Evolutionary conservation across 1,140 invertebrate genomes (phyloP).

Genomic region (Drosophila virilis): DNA sequence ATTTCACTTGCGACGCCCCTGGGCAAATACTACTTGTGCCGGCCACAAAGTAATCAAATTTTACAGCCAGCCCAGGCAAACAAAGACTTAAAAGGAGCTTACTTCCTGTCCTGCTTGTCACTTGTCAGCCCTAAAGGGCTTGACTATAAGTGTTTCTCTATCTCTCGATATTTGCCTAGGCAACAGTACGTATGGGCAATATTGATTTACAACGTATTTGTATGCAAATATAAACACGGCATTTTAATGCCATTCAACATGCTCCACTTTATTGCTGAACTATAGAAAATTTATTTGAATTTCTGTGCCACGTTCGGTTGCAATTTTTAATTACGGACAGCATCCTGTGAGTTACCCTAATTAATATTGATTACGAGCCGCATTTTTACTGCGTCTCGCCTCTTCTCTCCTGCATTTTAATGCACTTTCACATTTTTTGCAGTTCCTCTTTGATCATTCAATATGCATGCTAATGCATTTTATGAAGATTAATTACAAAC

Average conservation of each 20-base stretch:
- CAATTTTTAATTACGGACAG: constrained; percentile 59
- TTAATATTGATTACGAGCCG: constrained; percentile 73
- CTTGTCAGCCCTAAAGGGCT: constrained; percentile 51
- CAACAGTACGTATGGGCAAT: constrained; percentile 51
- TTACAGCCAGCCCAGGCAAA: constrained; percentile 42
- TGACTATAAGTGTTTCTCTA: constrained; percentile 18
- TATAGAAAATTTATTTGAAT: constrained; percentile 47
- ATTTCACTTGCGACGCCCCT: constrained; percentile 42
- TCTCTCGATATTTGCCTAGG: constrained; percentile 17
- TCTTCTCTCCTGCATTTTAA: not conserved
- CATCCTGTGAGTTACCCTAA: constrained; percentile 41
- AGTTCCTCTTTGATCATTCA: constrained; percentile 23
- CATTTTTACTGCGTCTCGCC: constrained; percentile 15
- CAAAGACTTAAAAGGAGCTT: constrained; percentile 9
- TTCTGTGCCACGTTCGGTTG: constrained; percentile 18
- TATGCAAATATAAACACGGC: constrained; percentile 64
- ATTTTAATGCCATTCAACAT: constrained; percentile 58
- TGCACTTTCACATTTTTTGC: constrained; percentile 16
- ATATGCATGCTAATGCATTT: constrained; percentile 68
- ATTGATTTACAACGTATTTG: constrained; percentile 57
- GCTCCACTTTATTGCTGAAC: constrained; percentile 8
- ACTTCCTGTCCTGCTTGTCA: constrained; percentile 54
- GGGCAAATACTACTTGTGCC: constrained; percentile 46
- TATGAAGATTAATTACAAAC: constrained; percentile 65
- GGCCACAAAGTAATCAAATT: constrained; percentile 78